phyloP scores from a whole-genome alignment of 2,797 vertebrate species.

The Hafferia zeledoni region DNA sequence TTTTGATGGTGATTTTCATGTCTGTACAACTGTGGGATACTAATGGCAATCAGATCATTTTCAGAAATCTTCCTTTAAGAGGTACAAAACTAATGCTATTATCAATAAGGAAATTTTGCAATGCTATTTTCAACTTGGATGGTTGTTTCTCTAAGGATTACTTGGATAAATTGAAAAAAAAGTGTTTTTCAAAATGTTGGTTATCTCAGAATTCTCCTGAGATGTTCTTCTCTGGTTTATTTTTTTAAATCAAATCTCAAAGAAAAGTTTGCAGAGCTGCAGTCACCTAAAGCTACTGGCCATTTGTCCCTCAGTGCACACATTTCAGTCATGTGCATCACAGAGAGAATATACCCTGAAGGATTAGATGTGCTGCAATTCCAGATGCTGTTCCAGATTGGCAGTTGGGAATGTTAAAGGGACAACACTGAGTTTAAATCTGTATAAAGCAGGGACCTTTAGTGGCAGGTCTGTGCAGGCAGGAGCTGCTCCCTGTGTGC shows the following conservation, averaged over 20 bases:
- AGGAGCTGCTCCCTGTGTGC: background rate
- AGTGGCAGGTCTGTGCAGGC: rapidly evolving
- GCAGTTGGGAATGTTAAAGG: background rate
- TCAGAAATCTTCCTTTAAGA: background rate
- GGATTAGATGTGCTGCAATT: background rate
- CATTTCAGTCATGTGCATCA: background rate
- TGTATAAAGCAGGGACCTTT: background rate
- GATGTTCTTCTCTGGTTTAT: background rate
- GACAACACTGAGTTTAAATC: background rate
- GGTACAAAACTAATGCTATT: background rate
- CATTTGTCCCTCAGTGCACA: background rate
- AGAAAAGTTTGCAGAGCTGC: background rate
- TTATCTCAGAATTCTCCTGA: background rate
- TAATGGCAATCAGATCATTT: background rate
- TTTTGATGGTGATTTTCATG: background rate
- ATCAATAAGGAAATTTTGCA: background rate
- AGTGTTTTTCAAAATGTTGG: rapidly evolving
- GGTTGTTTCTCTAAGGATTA: background rate
- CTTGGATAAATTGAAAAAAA: background rate
- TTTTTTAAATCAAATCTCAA: background rate
- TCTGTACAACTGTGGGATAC: background rate
- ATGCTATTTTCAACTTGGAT: background rate
- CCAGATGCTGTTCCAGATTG: conserved; percentile 30
- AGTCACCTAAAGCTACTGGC: background rate
- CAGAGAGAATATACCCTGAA: background rate